Evolutionary conservation across 37 sponge, comb jelly and placozoan species (phyloP), one percentile per base, ranked within the genome.

Genomic region (Lycopodina hypogea): DNA sequence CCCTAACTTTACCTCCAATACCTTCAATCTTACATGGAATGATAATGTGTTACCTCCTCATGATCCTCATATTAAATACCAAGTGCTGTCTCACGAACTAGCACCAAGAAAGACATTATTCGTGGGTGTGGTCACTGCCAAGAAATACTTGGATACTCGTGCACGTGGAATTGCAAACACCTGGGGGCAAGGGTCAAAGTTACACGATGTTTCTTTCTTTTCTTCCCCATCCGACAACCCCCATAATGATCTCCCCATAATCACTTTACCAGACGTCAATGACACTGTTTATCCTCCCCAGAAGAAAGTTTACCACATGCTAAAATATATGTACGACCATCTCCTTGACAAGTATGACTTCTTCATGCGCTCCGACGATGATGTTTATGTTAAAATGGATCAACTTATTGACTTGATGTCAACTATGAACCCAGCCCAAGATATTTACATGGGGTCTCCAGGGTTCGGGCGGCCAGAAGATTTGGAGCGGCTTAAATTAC

Each of bases 281-380:
- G 93, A 92, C 62, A 59, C 83, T 34, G 52, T 72, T 22, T 88
- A 88, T 67, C 93, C 93, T 0, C 93, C 90, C 18, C 86, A 86
- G 34, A 34, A 69, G 22, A 89, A 83, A 70, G 90, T 90, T 37
- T 92, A 88, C 74, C 64, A 34, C 45, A 92, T 88, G 89, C 53
- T 92, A 36, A 81, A 88, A 60, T 78, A 92, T 78, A 92, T 92
- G 89, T 72, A 77, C 68, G 89, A 92, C 37, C 70, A 92, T 40
- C 80, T 68, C 78, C 88, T 88, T 41, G 82, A 92, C 35, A 69
- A 88, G 42, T 92, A 70, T 56, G 93, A 92, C 56, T 92, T 88
- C 56, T 92, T 92, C 69, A 76, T 92, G 89, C 74, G 93, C 26
- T 80, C 89, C 3, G 93, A 92, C 50, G 93, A 92, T 59, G 93